phyloP scores from a whole-genome alignment of 2,113 vertebrate genomes.

The Phocoena phocoena region DNA sequence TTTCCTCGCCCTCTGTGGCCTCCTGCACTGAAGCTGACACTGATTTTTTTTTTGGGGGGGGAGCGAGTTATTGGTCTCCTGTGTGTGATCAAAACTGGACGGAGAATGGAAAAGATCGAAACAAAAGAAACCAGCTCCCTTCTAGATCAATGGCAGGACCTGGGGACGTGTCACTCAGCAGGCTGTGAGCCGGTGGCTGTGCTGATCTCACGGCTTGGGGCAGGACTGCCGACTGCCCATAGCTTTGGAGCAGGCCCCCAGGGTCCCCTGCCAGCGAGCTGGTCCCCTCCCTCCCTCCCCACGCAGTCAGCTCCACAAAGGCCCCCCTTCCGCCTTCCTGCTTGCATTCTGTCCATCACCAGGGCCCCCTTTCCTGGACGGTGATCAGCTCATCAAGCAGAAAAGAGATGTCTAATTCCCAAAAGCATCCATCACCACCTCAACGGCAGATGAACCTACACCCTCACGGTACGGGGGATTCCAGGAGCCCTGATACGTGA shows the following conservation, averaged over 20 bases:
- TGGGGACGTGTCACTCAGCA: neutral
- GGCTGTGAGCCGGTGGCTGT: neutral
- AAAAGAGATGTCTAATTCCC: neutral
- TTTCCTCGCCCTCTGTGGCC: neutral
- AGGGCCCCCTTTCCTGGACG: neutral
- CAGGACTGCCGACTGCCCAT: neutral
- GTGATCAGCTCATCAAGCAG: neutral
- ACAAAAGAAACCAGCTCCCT: constrained; percentile 63
- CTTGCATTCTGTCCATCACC: neutral
- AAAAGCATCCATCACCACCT: neutral
- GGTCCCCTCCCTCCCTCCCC: fast-evolving
- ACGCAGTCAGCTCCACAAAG: fast-evolving
- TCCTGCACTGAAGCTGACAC: constrained; percentile 54
- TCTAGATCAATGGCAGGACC: neutral
- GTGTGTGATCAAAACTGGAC: constrained; percentile 76
- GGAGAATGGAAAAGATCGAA: constrained; percentile 59
- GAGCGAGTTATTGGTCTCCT: constrained; percentile 77
- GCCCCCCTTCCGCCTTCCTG: fast-evolving
- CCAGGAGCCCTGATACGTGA: neutral
- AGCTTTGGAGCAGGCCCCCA: fast-evolving
- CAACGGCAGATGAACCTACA: fast-evolving
- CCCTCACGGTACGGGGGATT: fast-evolving
- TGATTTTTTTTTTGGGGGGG: neutral
- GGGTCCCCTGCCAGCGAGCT: neutral
- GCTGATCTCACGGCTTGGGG: neutral